Evolutionary conservation across 92 coral and sea anemone genomes (phyloP).

Genomic region (Siderastrea siderea): DNA sequence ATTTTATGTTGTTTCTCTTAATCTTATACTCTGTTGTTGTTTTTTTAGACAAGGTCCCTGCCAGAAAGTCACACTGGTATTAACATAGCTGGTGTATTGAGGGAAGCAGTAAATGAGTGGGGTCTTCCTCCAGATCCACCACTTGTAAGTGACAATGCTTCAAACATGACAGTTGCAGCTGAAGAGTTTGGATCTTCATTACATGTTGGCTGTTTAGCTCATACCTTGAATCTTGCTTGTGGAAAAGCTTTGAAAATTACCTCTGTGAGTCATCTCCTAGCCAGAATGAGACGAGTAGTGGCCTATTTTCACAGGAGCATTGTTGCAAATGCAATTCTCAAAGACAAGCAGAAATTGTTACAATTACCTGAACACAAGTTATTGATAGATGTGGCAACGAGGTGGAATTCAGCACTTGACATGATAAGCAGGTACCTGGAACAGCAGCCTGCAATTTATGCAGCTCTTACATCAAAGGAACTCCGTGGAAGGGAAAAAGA

Average conservation of each 20-base stretch:
- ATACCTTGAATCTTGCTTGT: slow-evolving; percentile 71
- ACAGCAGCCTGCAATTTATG: slow-evolving; percentile 63
- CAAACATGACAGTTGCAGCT: slow-evolving; percentile 67
- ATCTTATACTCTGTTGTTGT: neutral
- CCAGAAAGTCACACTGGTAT: slow-evolving; percentile 65
- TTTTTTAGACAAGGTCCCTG: slow-evolving; percentile 47
- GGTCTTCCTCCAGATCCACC: slow-evolving; percentile 71
- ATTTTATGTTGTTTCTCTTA: neutral
- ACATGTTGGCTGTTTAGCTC: slow-evolving; percentile 69
- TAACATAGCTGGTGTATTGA: slow-evolving; percentile 64
- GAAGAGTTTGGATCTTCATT: slow-evolving; percentile 53
- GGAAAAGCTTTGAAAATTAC: slow-evolving; percentile 59
- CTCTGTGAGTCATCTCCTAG: slow-evolving; percentile 67
- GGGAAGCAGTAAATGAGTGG: slow-evolving; percentile 67
- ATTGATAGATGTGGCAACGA: slow-evolving; percentile 61
- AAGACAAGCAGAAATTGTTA: slow-evolving; percentile 63
- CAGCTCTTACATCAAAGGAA: slow-evolving; percentile 64
- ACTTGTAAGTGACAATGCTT: slow-evolving; percentile 67
- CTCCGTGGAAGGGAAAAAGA: slow-evolving; percentile 58
- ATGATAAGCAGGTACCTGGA: slow-evolving; percentile 72
- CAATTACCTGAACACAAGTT: too few species aligned
- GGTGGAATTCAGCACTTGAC: slow-evolving; percentile 68
- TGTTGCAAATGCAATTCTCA: slow-evolving; percentile 66
- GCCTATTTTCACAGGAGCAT: slow-evolving; percentile 63
- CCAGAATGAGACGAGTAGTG: slow-evolving; percentile 66